Percentiles rank a stretch among this genome's conserved stretches.
phyloP scores from a whole-genome alignment of 2,113 vertebrate species.

The Rallus limicola region DNA sequence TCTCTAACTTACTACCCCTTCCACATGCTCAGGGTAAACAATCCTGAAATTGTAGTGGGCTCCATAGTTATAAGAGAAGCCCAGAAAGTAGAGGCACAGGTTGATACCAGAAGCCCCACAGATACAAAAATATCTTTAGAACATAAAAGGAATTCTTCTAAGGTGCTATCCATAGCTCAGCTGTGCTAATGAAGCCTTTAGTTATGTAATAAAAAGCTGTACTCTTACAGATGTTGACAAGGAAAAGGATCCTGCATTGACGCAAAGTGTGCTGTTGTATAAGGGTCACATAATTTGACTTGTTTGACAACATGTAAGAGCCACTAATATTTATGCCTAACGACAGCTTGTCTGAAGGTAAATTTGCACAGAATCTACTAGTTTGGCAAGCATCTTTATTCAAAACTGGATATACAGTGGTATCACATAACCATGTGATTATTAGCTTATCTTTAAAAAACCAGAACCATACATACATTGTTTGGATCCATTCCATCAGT shows the following conservation, averaged over 20 bases:
- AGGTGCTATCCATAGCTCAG: background rate
- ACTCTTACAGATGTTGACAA: background rate
- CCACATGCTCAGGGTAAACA: background rate
- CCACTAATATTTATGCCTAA: background rate
- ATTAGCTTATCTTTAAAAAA: background rate
- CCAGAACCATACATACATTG: background rate
- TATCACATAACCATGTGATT: background rate
- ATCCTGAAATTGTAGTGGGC: background rate
- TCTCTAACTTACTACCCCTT: background rate
- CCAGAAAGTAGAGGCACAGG: background rate
- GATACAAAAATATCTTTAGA: background rate
- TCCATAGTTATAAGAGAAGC: background rate
- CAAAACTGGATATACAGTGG: background rate
- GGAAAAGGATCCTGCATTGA: background rate
- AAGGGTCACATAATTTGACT: background rate
- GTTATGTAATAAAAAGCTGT: background rate
- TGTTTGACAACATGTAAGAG: background rate
- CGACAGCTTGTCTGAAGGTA: no score
- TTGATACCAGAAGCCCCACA: background rate
- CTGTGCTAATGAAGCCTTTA: background rate
- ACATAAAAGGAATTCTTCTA: background rate
- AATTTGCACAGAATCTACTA: background rate
- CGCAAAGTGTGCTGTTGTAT: background rate
- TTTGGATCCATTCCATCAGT: background rate
- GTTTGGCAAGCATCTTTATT: background rate